These are phyloP conservation scores for Papilio elwesi DNA, from an alignment of 2,888 invertebrate genomes.

Conservation along the genomic window DNA sequence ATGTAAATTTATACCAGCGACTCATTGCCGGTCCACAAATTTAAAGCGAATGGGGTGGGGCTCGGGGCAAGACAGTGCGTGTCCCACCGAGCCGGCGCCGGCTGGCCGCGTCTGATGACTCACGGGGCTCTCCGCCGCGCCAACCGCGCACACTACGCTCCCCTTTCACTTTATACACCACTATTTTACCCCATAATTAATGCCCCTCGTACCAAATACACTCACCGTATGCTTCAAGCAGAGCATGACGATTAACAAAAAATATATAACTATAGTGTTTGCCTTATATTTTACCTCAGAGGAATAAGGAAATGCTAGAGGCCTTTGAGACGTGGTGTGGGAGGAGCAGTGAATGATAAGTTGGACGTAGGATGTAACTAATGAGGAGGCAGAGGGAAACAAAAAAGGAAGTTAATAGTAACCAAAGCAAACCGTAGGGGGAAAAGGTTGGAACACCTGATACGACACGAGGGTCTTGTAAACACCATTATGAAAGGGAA, in stretches of 20 bases:
- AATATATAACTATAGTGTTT: constrained; percentile 19
- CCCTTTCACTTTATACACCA: constrained; percentile 66
- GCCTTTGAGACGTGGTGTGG: too few species aligned
- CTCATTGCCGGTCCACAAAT: constrained; percentile 46
- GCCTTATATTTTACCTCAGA: not conserved
- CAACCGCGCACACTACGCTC: constrained; percentile 51
- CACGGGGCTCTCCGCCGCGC: constrained; percentile 70
- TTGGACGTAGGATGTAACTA: too few species aligned
- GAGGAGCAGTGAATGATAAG: too few species aligned
- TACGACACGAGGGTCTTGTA: too few species aligned
- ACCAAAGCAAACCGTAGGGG: too few species aligned
- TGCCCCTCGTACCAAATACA: constrained; percentile 49
- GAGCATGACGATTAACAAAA: constrained; percentile 33
- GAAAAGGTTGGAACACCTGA: too few species aligned
- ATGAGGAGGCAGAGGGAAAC: too few species aligned
- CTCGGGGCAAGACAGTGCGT: constrained; percentile 65
- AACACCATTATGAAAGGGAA: too few species aligned
- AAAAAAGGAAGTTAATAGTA: too few species aligned
- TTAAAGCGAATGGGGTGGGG: constrained; percentile 52
- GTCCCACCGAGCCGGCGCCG: constrained; percentile 66
- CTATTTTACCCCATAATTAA: constrained; percentile 73
- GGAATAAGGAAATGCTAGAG: too few species aligned
- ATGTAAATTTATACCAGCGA: constrained; percentile 55
- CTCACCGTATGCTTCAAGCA: constrained; percentile 36
- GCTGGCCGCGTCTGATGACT: constrained; percentile 74